Conservation (phyloP, 2,113 vertebrate genomes). For the Sciurus niger region DNA sequence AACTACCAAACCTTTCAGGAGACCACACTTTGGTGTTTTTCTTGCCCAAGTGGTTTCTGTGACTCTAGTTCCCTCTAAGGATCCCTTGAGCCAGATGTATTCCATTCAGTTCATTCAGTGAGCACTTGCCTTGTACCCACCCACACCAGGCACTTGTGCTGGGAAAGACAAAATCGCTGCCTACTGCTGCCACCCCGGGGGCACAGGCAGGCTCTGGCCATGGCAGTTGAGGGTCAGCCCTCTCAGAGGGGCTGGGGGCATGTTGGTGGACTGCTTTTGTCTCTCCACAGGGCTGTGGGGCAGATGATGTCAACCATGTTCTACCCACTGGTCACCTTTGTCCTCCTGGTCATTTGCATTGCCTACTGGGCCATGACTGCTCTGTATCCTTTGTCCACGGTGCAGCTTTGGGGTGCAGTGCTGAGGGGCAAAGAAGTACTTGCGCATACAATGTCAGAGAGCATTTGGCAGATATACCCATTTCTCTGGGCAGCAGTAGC, state of each 20-base stretch:
- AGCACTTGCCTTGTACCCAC: not conserved
- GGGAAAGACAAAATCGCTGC: too few relatives aligned
- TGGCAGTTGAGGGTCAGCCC: not conserved
- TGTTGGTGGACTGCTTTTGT: not conserved
- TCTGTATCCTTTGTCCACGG: conserved; percentile 92
- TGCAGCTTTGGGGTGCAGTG: not conserved
- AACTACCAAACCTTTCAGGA: not conserved
- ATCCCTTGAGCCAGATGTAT: not conserved
- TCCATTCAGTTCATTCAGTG: not conserved
- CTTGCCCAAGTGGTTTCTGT: not conserved
- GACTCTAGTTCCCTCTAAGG: not conserved
- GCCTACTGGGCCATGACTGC: conserved; percentile 93
- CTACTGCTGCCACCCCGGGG: not conserved
- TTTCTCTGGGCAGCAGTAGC: not conserved
- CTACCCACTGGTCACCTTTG: conserved; percentile 94
- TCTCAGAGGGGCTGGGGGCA: rapidly evolving
- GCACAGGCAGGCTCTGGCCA: not conserved
- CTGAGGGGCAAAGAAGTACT: not conserved
- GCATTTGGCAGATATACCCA: not conserved
- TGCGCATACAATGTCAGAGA: not conserved
- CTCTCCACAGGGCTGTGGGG: conserved; percentile 90
- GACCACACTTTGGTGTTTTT: not conserved
- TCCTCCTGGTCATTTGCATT: conserved; percentile 92
- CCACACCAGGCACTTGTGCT: not conserved
- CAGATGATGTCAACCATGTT: conserved; percentile 93